Evolutionary conservation across 2,113 vertebrate species (phyloP).

Genomic region (Halcyon malimbica): DNA sequence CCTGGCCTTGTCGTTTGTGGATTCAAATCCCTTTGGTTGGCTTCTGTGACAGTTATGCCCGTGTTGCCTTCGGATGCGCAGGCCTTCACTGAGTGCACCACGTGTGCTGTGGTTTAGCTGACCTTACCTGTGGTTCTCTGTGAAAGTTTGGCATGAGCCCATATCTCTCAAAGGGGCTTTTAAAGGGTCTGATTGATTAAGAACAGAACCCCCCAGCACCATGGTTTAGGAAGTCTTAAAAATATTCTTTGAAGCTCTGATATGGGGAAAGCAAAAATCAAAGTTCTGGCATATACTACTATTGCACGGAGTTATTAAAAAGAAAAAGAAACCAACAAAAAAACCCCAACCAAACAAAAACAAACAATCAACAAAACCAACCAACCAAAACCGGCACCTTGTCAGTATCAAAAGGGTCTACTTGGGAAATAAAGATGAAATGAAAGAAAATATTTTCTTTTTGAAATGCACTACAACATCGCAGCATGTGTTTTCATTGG

Average conservation of each 20-base stretch:
- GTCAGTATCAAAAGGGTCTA: not conserved
- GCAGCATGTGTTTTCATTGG: not conserved
- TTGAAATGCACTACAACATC: rapidly evolving
- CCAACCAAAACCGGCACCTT: not conserved
- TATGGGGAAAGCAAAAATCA: not conserved
- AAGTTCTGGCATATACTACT: not conserved
- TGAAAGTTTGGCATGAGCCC: not conserved
- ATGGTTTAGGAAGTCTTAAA: not conserved
- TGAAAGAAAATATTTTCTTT: not conserved
- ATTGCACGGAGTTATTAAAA: not conserved
- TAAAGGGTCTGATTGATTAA: not conserved
- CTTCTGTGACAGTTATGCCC: not conserved
- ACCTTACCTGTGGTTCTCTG: not conserved
- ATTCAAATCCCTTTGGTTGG: not conserved
- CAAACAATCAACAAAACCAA: too few relatives aligned
- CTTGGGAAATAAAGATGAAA: not conserved
- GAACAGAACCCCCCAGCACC: not conserved
- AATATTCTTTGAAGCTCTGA: not conserved
- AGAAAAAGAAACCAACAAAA: not conserved
- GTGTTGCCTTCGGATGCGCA: not conserved
- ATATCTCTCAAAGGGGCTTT: not conserved
- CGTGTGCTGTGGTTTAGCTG: rapidly evolving
- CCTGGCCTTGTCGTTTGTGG: not conserved
- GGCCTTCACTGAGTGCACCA: rapidly evolving
- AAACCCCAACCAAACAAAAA: too few relatives aligned